phyloP scores from a whole-genome alignment of 2,113 vertebrate species.

The Terrapene triunguis region DNA sequence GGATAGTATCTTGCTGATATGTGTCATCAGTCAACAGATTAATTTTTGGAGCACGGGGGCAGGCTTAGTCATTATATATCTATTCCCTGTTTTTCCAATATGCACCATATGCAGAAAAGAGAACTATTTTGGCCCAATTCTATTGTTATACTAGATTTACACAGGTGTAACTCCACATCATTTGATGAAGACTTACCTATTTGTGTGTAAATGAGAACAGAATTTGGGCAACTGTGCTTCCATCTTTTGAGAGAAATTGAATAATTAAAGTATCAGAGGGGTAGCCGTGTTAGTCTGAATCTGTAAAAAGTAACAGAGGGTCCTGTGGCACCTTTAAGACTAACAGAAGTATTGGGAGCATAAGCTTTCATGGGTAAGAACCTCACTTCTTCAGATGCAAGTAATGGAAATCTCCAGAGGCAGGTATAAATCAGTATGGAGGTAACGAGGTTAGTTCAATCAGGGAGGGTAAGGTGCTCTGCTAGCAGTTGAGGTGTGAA shows the following conservation, averaged over 20 bases:
- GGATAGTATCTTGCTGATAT: neutral
- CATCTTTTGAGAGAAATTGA: neutral
- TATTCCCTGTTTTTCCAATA: neutral
- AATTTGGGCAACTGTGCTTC: neutral
- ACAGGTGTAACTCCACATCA: neutral
- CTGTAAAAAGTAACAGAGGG: no score
- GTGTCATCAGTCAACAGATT: neutral
- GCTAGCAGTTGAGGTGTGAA: no score
- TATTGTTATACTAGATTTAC: neutral
- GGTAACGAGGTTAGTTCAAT: no score
- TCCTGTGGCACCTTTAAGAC: no score
- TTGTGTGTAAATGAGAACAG: neutral
- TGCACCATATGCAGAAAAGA: neutral
- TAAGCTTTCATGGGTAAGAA: no score
- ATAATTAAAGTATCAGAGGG: constrained; percentile 13
- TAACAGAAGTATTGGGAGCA: no score
- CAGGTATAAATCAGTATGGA: no score
- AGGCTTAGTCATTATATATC: neutral
- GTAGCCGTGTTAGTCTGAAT: no score
- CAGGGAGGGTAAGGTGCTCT: no score
- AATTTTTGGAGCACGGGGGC: neutral
- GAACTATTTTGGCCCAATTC: constrained; percentile 3
- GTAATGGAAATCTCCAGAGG: no score
- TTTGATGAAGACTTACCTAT: neutral
- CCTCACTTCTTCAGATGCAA: no score